Percentiles rank a stretch among this genome's conserved stretches.
Evolutionary conservation across 2,113 vertebrate genomes (phyloP).

Genomic region (Galbula dea): DNA sequence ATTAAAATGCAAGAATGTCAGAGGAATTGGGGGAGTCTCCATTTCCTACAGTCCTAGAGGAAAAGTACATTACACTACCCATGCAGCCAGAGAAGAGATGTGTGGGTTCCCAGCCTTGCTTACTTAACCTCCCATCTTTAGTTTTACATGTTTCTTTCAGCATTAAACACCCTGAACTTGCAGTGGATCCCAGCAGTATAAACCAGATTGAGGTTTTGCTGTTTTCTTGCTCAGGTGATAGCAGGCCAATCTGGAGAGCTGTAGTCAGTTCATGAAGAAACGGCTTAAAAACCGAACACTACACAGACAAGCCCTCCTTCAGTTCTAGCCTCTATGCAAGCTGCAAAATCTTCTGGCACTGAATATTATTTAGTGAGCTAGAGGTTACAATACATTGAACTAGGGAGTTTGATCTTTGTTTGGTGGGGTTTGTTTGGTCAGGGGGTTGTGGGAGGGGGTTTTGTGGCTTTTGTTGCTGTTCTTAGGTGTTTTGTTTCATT

Average conservation of each 20-base stretch:
- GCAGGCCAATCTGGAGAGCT: background rate
- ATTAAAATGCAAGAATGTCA: background rate
- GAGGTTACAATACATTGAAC: background rate
- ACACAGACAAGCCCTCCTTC: background rate
- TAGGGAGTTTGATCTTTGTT: too few relatives aligned
- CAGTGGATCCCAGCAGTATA: fast-evolving
- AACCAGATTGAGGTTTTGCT: background rate
- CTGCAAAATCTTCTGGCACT: background rate
- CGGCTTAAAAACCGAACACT: background rate
- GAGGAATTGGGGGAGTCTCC: background rate
- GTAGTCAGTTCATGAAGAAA: background rate
- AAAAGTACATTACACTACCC: background rate
- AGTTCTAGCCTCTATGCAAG: background rate
- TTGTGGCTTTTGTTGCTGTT: too few relatives aligned
- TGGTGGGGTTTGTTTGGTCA: too few relatives aligned
- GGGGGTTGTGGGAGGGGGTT: too few relatives aligned
- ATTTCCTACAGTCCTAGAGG: background rate
- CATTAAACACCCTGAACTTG: background rate
- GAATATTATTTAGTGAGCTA: background rate
- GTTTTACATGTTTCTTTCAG: background rate
- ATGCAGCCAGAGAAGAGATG: background rate
- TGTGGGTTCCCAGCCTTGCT: background rate
- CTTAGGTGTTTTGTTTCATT: too few relatives aligned
- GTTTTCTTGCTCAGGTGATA: background rate
- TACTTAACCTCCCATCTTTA: background rate